Percentiles rank a stretch among this genome's conserved stretches.
phyloP scores from a whole-genome alignment of 2,113 vertebrate genomes.

The Prunella fulvescens region DNA sequence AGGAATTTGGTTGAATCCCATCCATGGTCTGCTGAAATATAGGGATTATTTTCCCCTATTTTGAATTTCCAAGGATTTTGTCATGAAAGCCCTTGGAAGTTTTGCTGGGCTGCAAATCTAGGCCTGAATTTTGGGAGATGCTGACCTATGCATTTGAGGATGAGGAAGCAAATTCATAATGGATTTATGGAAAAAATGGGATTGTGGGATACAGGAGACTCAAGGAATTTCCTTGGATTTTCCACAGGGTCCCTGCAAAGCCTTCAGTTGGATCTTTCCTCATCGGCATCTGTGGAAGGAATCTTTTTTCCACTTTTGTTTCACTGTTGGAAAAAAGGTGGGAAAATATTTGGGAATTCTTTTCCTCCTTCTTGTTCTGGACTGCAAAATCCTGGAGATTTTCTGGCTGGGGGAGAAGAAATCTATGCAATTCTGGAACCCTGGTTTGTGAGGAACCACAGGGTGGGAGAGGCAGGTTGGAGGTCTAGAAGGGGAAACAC shows the following conservation, averaged over 20 bases:
- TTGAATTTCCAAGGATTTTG: neutral
- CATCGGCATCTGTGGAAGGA: neutral
- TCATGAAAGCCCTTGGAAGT: neutral
- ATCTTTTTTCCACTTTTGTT: neutral
- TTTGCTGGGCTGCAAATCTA: neutral
- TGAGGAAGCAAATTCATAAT: neutral
- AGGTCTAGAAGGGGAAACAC: neutral
- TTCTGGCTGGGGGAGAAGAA: neutral
- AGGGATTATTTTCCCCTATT: rapidly evolving
- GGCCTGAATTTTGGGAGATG: neutral
- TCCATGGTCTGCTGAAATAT: neutral
- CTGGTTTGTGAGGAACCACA: neutral
- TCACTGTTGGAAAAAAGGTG: neutral
- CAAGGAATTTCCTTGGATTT: neutral
- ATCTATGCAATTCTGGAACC: neutral
- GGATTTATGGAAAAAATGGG: neutral
- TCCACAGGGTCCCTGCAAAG: neutral
- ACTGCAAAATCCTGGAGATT: neutral
- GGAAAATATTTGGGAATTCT: neutral
- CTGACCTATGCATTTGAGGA: neutral
- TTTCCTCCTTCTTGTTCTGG: neutral
- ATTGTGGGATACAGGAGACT: neutral
- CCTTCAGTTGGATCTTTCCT: neutral
- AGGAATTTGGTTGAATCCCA: neutral
- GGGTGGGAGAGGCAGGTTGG: neutral